phyloP scores from a whole-genome alignment of 2,113 vertebrate species.

The Dendrocopos noguchii region DNA sequence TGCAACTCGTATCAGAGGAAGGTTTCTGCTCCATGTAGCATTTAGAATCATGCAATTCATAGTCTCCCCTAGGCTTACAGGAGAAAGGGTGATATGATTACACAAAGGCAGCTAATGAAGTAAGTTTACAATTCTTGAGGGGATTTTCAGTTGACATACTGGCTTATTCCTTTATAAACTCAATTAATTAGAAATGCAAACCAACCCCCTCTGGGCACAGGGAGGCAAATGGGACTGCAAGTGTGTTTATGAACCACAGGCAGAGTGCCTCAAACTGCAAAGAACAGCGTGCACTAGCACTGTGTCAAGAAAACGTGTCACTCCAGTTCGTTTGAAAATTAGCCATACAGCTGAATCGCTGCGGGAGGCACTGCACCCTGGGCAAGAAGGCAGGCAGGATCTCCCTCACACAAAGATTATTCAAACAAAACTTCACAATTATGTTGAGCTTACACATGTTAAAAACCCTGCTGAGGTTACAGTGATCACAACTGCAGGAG shows the following conservation, averaged over 20 bases:
- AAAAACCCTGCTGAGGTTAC: slow-evolving; percentile 64
- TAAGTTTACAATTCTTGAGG: background rate
- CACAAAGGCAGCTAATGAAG: background rate
- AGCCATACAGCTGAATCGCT: slow-evolving; percentile 61
- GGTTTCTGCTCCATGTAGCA: background rate
- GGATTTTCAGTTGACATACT: slow-evolving; percentile 24
- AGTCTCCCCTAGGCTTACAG: background rate
- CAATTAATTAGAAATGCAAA: slow-evolving; percentile 55
- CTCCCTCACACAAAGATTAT: slow-evolving; percentile 35
- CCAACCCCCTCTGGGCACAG: background rate
- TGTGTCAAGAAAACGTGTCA: slow-evolving; percentile 20
- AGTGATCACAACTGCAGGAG: slow-evolving; percentile 38
- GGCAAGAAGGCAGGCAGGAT: slow-evolving; percentile 11
- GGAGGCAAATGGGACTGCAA: slow-evolving; percentile 4
- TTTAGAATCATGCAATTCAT: too few relatives aligned
- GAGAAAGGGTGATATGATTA: background rate
- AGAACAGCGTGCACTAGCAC: slow-evolving; percentile 7
- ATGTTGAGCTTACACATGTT: slow-evolving; percentile 66
- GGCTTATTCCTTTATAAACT: slow-evolving; percentile 35
- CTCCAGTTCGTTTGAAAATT: slow-evolving; percentile 63
- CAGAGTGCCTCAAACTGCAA: slow-evolving; percentile 1
- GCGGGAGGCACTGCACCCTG: slow-evolving; percentile 15
- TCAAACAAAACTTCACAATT: slow-evolving; percentile 56
- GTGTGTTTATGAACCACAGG: slow-evolving; percentile 55
- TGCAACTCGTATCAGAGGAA: background rate